Evolutionary conservation across 2,113 vertebrate genomes (phyloP).

Genomic region (Cochlearius cochlearius): DNA sequence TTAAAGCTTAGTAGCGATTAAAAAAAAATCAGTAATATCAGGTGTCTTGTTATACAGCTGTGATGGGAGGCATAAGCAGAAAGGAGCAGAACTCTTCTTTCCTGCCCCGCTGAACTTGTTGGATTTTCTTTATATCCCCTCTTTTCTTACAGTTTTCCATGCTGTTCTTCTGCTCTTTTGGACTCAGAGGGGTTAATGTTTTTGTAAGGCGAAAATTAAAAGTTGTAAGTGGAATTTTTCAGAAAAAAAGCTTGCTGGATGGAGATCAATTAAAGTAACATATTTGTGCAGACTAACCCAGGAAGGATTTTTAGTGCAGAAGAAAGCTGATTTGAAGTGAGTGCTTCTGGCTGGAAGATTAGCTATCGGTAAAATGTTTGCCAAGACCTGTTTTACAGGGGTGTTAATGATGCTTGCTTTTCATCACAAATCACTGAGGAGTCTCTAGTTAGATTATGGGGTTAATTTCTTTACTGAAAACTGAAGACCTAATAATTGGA

Average conservation of each 20-base stretch:
- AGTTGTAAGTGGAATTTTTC: constrained; percentile 24
- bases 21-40: background rate
- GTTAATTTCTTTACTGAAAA: background rate
- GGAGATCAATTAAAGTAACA: constrained; percentile 41
- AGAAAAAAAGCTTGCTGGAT: constrained; percentile 25
- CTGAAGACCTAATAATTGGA: background rate
- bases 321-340: constrained; percentile 48
- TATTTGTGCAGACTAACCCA: constrained; percentile 27
- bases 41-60: background rate
- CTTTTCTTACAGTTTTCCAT: background rate
- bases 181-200: background rate
- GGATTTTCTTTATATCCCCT: background rate
- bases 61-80: background rate
- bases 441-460: background rate
- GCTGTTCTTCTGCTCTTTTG: background rate
- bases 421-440: background rate
- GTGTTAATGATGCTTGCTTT: background rate
- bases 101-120: background rate
- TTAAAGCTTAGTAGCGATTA: background rate
- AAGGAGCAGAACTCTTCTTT: background rate
- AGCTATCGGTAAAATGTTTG: background rate
- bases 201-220: background rate
- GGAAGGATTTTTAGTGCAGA: constrained; percentile 42
- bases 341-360: constrained; percentile 5
- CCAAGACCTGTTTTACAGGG: background rate